Conservation (phyloP, 2,797 vertebrate species). For the Denticeps clupeoides region DNA sequence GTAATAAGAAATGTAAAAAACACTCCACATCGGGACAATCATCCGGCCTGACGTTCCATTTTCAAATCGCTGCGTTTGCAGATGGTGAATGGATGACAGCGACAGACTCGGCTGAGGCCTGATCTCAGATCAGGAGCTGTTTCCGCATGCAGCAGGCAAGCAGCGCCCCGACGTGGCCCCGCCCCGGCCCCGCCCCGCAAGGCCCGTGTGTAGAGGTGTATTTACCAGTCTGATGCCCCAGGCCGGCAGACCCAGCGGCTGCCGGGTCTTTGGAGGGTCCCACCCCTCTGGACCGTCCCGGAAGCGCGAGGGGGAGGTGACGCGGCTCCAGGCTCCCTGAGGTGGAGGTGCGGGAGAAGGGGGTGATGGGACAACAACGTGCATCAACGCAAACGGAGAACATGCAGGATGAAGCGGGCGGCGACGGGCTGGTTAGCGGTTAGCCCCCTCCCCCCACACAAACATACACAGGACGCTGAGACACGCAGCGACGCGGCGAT, state of each 20-base stretch:
- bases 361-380: constrained; percentile 47
- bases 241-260: constrained; percentile 83
- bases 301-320: constrained; percentile 95
- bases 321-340: constrained; percentile 98
- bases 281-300: constrained; percentile 92
- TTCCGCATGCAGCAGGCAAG: constrained; percentile 12
- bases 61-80: too few species aligned
- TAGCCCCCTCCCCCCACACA: too few species aligned
- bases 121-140: too few species aligned
- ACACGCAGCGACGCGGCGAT: too few species aligned
- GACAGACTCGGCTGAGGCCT: too few species aligned
- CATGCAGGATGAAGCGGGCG: constrained; percentile 44
- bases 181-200: not conserved
- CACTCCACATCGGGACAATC: too few species aligned
- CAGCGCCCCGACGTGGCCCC: constrained; percentile 9
- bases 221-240: constrained; percentile 99
- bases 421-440: too few species aligned
- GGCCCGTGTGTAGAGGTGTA: constrained; percentile 27
- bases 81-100: too few species aligned
- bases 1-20: too few species aligned
- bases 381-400: constrained; percentile 54
- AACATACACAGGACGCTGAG: too few species aligned
- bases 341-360: constrained; percentile 74
- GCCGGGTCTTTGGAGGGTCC: constrained; percentile 95
- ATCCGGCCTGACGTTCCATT: too few species aligned